Conservation (phyloP, 2,888 invertebrate species). For the Vanessa cardui region DNA sequence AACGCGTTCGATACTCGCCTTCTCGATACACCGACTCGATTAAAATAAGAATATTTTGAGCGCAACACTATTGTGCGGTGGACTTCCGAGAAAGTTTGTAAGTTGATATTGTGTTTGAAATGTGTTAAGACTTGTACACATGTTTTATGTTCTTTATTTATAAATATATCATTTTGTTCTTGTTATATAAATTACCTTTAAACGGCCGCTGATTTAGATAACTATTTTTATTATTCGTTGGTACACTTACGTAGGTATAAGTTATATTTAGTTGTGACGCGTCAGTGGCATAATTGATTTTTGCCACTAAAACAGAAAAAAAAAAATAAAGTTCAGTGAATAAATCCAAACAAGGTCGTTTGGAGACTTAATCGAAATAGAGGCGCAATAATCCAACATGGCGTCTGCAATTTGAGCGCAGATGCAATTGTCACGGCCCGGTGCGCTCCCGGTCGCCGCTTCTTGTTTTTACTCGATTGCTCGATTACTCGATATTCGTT, state of each 20-base stretch:
- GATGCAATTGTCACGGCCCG: constrained; percentile 80
- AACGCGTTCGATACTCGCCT: constrained; percentile 64
- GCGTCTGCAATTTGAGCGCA: constrained; percentile 69
- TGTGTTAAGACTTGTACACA: constrained; percentile 45
- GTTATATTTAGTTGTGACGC: neutral
- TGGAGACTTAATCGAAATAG: constrained; percentile 69
- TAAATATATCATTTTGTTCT: neutral
- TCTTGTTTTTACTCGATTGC: constrained; percentile 77
- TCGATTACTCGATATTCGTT: constrained; percentile 76
- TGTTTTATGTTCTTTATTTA: constrained; percentile 36
- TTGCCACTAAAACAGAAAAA: neutral
- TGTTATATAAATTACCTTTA: too few species aligned
- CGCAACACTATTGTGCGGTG: constrained; percentile 66
- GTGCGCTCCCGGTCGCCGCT: constrained; percentile 61
- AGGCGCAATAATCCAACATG: constrained; percentile 76
- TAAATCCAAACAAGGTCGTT: constrained; percentile 52
- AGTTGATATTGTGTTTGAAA: constrained; percentile 50
- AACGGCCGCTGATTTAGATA: too few species aligned
- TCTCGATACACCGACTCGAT: constrained; percentile 73
- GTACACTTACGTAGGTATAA: too few species aligned
- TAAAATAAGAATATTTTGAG: constrained; percentile 76
- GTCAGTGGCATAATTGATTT: neutral
- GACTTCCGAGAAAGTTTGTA: constrained; percentile 59
- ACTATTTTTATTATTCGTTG: too few species aligned
- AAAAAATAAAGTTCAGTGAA: constrained; percentile 23